These are phyloP conservation scores for Drosophila pseudotakahashii DNA, from an alignment of 2,888 invertebrate genomes.

Conservation along the genomic window DNA sequence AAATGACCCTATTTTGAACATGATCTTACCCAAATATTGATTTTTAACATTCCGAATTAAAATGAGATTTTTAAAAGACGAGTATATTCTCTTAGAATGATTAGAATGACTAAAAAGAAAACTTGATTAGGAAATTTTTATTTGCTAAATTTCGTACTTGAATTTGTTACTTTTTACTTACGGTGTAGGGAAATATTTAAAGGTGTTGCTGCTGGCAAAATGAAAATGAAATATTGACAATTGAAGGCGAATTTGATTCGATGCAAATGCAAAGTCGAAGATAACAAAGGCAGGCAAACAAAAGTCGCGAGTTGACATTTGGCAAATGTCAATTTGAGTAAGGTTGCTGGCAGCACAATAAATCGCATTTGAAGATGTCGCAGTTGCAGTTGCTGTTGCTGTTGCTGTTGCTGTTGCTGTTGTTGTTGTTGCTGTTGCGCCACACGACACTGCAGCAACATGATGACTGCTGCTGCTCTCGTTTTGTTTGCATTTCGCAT, in stretches of 20 bases:
- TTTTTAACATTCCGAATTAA: no score
- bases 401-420: slow-evolving; percentile 34
- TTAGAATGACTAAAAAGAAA: no score
- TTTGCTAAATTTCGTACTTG: no score
- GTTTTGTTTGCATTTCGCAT: slow-evolving; percentile 4
- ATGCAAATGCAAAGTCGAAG: slow-evolving; percentile 22
- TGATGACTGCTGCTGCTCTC: slow-evolving; percentile 9
- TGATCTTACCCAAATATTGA: no score
- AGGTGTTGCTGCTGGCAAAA: slow-evolving; percentile 59
- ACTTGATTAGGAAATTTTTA: no score
- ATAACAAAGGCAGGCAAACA: slow-evolving; percentile 51
- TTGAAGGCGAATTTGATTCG: slow-evolving; percentile 33
- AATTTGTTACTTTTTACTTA: neutral
- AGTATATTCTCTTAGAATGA: no score
- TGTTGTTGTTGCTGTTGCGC: slow-evolving; percentile 28
- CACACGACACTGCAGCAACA: slow-evolving; percentile 23
- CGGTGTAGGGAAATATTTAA: slow-evolving; percentile 9
- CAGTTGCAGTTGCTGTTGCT: slow-evolving; percentile 25
- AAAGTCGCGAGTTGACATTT: slow-evolving; percentile 73
- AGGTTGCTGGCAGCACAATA: slow-evolving; percentile 27
- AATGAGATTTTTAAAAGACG: no score
- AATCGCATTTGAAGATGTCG: slow-evolving; percentile 38
- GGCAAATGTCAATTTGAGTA: slow-evolving; percentile 67
- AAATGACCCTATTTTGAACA: no score
- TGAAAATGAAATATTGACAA: slow-evolving; percentile 26